Percentiles rank a stretch among this genome's conserved stretches.
phyloP scores from a whole-genome alignment of 2,797 vertebrate species.

The Typhlichthys subterraneus region DNA sequence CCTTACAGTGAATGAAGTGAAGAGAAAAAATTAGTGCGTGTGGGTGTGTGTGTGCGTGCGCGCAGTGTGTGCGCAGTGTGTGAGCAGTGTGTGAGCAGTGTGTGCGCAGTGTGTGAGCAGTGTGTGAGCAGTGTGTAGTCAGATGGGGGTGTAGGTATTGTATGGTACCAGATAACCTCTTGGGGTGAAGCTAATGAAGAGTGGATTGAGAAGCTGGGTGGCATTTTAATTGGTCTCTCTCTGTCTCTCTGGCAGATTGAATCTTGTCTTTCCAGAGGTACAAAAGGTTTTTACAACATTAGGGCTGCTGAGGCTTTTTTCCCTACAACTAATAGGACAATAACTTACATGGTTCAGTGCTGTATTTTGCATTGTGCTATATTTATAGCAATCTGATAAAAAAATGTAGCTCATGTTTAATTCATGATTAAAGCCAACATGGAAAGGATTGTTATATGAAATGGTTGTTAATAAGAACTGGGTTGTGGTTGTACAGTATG shows the following conservation, averaged over 20 bases:
- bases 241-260: conserved; percentile 23
- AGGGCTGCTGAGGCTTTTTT: conserved; percentile 19
- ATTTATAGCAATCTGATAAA: background rate
- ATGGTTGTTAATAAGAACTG: conserved; percentile 9
- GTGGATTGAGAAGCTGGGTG: conserved; percentile 67
- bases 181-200: conserved; percentile 76
- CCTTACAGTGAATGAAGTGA: conserved; percentile 73
- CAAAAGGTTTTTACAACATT: conserved; percentile 40
- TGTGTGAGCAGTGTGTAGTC: conserved; percentile 24
- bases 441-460: background rate
- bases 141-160: conserved; percentile 64
- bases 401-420: too few relatives aligned
- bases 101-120: conserved; percentile 38
- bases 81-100: conserved; percentile 11
- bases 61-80: too few relatives aligned
- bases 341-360: conserved; percentile 32
- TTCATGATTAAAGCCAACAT: background rate
- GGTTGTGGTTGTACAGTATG: background rate
- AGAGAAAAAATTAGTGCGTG: conserved; percentile 55
- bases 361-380: conserved; percentile 21
- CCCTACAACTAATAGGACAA: conserved; percentile 50
- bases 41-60: conserved; percentile 31
- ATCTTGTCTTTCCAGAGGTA: conserved; percentile 47
- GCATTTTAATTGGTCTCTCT: conserved; percentile 73
- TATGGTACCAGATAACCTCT: conserved; percentile 75